phyloP scores from a whole-genome alignment of 2,797 vertebrate genomes.

The Pygocentrus nattereri region DNA sequence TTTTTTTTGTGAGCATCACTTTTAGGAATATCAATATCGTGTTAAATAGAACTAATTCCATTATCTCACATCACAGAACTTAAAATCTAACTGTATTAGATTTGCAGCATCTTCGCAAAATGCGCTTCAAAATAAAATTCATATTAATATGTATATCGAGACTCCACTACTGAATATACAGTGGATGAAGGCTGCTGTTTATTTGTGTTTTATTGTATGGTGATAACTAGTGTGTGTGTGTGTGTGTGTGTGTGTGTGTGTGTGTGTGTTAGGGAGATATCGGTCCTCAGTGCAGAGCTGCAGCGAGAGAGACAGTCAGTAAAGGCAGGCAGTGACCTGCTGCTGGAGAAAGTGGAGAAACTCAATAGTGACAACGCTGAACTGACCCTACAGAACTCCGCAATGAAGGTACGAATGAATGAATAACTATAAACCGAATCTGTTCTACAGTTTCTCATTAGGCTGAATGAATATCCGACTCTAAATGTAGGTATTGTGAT shows the following conservation, averaged over 20 bases:
- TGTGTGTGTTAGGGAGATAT: conserved; percentile 76
- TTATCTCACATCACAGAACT: too few species aligned
- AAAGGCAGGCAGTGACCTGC: conserved; percentile 69
- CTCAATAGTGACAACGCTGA: conserved; percentile 69
- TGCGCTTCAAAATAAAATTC: too few species aligned
- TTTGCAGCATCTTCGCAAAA: too few species aligned
- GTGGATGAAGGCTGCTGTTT: too few species aligned
- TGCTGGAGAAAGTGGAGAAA: conserved; percentile 77
- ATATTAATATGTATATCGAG: too few species aligned
- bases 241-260: conserved; percentile 12
- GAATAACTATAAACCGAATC: too few species aligned
- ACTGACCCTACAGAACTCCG: conserved; percentile 78
- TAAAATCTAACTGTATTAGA: too few species aligned
- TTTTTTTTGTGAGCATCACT: too few species aligned
- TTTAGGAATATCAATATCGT: too few species aligned
- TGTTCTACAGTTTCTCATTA: background rate
- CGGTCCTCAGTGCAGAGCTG: conserved; percentile 74
- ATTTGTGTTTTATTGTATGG: background rate
- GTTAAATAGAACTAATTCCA: too few species aligned
- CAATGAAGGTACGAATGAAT: conserved; percentile 79
- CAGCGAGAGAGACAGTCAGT: conserved; percentile 73
- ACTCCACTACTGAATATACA: too few species aligned
- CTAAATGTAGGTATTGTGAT: background rate
- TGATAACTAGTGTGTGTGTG: background rate
- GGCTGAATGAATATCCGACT: background rate